Conservation (phyloP, 1,140 invertebrate species). For the Heterodera carotae region DNA sequence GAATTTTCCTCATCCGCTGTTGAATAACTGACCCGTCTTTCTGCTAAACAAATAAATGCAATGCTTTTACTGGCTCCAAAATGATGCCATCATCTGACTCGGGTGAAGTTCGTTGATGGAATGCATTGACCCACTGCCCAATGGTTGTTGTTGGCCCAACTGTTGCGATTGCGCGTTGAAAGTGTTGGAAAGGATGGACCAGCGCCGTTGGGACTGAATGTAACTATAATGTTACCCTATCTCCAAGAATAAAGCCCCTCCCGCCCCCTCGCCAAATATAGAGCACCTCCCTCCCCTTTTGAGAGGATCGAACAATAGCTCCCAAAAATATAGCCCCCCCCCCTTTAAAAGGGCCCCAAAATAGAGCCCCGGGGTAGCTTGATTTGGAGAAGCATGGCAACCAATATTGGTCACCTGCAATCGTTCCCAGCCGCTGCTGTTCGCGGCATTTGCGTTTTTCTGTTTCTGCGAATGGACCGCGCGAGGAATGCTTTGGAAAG, state of each 20-base stretch:
- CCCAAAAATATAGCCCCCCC: too few relatives aligned
- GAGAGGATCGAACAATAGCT: too few relatives aligned
- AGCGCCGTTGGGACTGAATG: slow-evolving; percentile 66
- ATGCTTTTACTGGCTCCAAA: not conserved
- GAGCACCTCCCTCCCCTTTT: too few relatives aligned
- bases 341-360: too few relatives aligned
- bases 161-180: slow-evolving; percentile 53
- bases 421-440: slow-evolving; percentile 64
- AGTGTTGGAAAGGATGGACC: slow-evolving; percentile 66
- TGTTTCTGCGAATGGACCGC: slow-evolving; percentile 52
- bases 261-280: too few relatives aligned
- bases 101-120: slow-evolving; percentile 62
- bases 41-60: slow-evolving; percentile 34
- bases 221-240: too few relatives aligned
- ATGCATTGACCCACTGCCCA: slow-evolving; percentile 56
- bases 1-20: slow-evolving; percentile 65
- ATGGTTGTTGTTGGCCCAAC: slow-evolving; percentile 13
- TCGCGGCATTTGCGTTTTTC: slow-evolving; percentile 32
- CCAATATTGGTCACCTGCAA: slow-evolving; percentile 26
- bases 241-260: too few relatives aligned
- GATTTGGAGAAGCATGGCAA: too few relatives aligned
- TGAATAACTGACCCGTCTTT: slow-evolving; percentile 63
- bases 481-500: slow-evolving; percentile 75
- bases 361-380: too few relatives aligned
- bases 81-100: slow-evolving; percentile 19